phyloP scores from a whole-genome alignment of 2,888 invertebrate genomes.

The Camptogramma bilineatum region DNA sequence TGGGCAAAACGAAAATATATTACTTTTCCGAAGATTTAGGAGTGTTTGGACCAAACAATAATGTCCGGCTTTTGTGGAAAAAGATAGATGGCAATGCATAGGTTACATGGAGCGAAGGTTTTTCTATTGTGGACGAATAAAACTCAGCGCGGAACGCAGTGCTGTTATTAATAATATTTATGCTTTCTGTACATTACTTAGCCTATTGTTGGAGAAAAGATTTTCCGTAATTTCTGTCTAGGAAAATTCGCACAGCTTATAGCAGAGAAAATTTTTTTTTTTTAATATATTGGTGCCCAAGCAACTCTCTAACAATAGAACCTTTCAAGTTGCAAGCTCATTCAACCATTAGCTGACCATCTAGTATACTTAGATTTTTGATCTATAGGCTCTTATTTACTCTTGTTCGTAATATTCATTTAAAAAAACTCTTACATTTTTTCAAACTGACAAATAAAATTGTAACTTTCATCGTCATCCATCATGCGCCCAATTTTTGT shows the following conservation, averaged over 20 bases:
- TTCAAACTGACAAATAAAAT: too few relatives aligned
- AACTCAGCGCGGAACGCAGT: conserved; percentile 72
- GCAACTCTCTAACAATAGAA: conserved; percentile 8
- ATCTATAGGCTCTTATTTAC: too few relatives aligned
- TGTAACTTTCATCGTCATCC: too few relatives aligned
- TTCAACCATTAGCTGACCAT: conserved; percentile 4
- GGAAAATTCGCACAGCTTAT: conserved; percentile 46
- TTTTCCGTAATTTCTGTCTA: conserved; percentile 61
- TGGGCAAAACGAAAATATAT: conserved; percentile 86
- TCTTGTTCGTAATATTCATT: too few relatives aligned
- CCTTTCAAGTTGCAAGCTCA: conserved; percentile 17
- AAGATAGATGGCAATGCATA: conserved; percentile 86
- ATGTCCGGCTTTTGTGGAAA: conserved; percentile 87
- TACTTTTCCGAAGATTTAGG: conserved; percentile 86
- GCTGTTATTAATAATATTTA: conserved; percentile 82
- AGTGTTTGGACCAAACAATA: conserved; percentile 87
- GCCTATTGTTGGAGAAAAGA: conserved; percentile 70
- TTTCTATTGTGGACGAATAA: conserved; percentile 82
- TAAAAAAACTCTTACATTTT: too few relatives aligned
- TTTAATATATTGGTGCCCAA: conserved; percentile 4
- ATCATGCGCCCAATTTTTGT: too few relatives aligned
- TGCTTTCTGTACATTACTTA: conserved; percentile 69
- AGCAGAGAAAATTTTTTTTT: conserved; percentile 17
- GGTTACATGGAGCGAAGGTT: conserved; percentile 80
- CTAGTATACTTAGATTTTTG: too few relatives aligned